Base-by-base conservation (phyloP, 2,888 invertebrate genomes). In the Trichopria drosophilae region DNA sequence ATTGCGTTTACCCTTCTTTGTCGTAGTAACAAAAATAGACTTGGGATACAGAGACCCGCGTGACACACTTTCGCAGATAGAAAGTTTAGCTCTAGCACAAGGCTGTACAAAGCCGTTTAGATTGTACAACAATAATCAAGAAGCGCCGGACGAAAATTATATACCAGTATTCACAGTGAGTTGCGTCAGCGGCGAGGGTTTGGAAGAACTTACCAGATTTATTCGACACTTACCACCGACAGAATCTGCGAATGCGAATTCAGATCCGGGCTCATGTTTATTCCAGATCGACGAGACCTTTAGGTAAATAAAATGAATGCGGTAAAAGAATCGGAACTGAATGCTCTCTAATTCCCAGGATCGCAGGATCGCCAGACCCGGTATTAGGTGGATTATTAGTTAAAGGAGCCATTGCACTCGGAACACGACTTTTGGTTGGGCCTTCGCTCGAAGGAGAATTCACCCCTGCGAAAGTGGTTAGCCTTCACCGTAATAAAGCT, bases 271-370 rank as follows among this genome's bases (percentile, higher is more conserved):
- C 44, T 68, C 73, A 4, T 74, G 75, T 37, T 55, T 75, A 69
- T 95, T 95, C 74, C 92, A 96, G 80, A 89, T 98, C 32, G 97
- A 98, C 72, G 96, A 96, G 78, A 91, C 90, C 9, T 93, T 93
- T 61, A 72, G 72, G 73, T 73, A 65, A 2, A 9, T 36, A 3
- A 12, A 32, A 7, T 15, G 2, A 10, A n/a, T n/a, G n/a, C n/a
- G n/a, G n/a, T n/a, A n/a, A n/a, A n/a, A n/a, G n/a, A n/a, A n/a
- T n/a, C n/a, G n/a, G n/a, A n/a, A n/a, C n/a, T n/a, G n/a, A n/a
- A 16, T 5, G 6, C 36, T 1, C 22, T 22, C 35, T 43, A 20
- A 36, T 28, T 59, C 63, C 35, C 75, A 84, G 87, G 68, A 90
- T 92, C 12, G 87, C 87, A 0, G 90, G 89, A 60, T 82, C 87